Conservation (phyloP, 1,140 invertebrate genomes). For the Condylostylus longicornis region DNA sequence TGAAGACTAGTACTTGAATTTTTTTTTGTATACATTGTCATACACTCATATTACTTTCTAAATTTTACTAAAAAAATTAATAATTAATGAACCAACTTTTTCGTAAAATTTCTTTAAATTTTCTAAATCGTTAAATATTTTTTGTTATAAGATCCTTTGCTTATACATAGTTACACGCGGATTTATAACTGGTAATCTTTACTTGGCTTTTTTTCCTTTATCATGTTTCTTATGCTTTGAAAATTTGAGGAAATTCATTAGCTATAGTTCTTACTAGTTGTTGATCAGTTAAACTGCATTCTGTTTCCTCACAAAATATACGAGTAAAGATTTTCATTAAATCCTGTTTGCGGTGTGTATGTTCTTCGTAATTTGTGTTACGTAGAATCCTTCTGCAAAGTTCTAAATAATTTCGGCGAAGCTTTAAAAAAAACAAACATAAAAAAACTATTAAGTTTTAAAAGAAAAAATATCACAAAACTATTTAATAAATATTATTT, state of each 20-base stretch:
- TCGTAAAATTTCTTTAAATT: no score
- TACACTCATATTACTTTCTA: no score
- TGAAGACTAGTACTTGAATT: no score
- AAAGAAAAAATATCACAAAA: constrained; percentile 6
- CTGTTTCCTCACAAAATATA: constrained; percentile 67
- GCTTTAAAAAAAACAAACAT: constrained; percentile 32
- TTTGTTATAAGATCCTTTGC: no score
- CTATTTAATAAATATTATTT: neutral
- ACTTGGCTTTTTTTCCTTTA: no score
- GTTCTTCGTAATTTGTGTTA: constrained; percentile 58
- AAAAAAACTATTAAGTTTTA: constrained; percentile 1
- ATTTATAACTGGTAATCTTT: no score
- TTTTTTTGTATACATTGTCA: no score
- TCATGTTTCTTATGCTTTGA: constrained; percentile 51
- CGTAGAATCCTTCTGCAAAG: constrained; percentile 59
- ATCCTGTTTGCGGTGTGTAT: constrained; percentile 58
- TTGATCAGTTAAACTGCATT: constrained; percentile 55
- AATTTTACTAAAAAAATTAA: no score
- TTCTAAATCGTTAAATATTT: no score
- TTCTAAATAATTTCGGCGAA: constrained; percentile 56
- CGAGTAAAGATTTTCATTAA: constrained; percentile 64
- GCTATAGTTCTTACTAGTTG: constrained; percentile 59
- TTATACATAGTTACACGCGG: no score
- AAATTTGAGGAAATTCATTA: constrained; percentile 70
- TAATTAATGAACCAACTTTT: no score